phyloP scores from a whole-genome alignment of 2,888 invertebrate genomes.

The Drosophila niveifrons region DNA sequence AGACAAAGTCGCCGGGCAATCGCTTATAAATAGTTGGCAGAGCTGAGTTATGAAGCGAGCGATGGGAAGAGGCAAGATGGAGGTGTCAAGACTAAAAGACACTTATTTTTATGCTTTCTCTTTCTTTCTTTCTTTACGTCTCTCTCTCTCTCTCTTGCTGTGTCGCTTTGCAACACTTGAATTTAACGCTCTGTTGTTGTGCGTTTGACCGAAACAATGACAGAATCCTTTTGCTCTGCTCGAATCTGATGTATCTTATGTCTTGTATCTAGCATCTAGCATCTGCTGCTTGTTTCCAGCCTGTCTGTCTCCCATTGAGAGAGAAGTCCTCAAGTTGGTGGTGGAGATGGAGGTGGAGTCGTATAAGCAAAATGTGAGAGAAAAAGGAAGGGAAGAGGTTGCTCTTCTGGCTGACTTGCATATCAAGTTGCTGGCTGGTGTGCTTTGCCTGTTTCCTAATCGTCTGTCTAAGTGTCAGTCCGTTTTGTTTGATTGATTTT shows the following conservation, averaged over 20 bases:
- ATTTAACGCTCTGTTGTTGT: conserved; percentile 76
- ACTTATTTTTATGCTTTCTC: not conserved
- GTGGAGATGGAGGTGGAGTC: not conserved
- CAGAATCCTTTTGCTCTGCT: conserved; percentile 44
- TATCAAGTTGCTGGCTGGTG: conserved; percentile 60
- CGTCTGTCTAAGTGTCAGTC: conserved; percentile 79
- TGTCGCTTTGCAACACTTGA: conserved; percentile 30
- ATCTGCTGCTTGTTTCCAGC: conserved; percentile 38
- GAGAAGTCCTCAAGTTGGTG: not conserved
- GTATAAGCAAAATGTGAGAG: not conserved
- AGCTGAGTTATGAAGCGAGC: conserved; percentile 5
- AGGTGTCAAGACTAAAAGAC: not conserved
- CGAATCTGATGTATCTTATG: conserved; percentile 34
- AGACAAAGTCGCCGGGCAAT: not conserved
- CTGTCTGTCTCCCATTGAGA: conserved; percentile 26
- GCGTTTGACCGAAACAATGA: conserved; percentile 74
- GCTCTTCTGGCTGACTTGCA: conserved; percentile 61
- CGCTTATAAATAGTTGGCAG: conserved; percentile 1
- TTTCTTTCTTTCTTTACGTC: not conserved
- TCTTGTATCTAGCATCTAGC: conserved; percentile 33
- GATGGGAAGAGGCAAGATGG: not conserved
- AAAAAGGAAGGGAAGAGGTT: conserved; percentile 8
- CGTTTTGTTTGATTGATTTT: conserved; percentile 78
- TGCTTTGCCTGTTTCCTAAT: conserved; percentile 60
- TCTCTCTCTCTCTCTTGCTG: not conserved